phyloP scores from a whole-genome alignment of 2,113 vertebrate species.

The Donacobius atricapilla region DNA sequence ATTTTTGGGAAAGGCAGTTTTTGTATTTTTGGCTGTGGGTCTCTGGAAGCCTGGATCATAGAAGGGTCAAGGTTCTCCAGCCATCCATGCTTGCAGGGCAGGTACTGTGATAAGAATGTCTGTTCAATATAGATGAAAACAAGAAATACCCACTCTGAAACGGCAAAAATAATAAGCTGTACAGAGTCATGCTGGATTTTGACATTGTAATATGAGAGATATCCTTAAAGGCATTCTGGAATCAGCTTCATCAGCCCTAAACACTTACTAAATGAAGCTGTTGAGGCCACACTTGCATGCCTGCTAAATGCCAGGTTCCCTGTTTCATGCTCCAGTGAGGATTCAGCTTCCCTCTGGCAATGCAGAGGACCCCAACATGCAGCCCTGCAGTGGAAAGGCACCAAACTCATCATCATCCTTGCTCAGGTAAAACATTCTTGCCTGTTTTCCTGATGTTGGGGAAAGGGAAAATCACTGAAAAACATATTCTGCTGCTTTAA shows the following conservation, averaged over 20 bases:
- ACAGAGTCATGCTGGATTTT: not conserved
- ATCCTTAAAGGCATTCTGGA: not conserved
- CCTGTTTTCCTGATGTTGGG: not conserved
- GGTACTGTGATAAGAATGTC: not conserved
- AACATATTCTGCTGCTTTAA: not conserved
- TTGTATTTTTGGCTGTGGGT: not conserved
- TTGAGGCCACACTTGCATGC: not conserved
- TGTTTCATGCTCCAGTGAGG: not conserved
- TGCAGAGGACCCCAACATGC: rapidly evolving
- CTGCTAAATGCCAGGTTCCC: not conserved
- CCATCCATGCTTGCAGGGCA: not conserved
- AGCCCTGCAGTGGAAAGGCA: not conserved
- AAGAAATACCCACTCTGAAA: not conserved
- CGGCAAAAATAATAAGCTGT: not conserved
- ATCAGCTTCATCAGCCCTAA: not conserved
- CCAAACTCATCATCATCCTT: not conserved
- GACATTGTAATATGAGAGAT: not conserved
- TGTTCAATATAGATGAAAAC: not conserved
- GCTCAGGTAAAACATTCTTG: not conserved
- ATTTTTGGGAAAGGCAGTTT: not conserved
- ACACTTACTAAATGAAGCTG: not conserved
- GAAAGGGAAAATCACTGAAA: not conserved
- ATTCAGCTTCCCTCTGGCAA: not conserved
- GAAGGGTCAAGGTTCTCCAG: not conserved
- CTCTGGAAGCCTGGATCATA: not conserved